These are phyloP conservation scores for Chelonus insularis DNA, from an alignment of 1,140 invertebrate species.

Conservation along the genomic window DNA sequence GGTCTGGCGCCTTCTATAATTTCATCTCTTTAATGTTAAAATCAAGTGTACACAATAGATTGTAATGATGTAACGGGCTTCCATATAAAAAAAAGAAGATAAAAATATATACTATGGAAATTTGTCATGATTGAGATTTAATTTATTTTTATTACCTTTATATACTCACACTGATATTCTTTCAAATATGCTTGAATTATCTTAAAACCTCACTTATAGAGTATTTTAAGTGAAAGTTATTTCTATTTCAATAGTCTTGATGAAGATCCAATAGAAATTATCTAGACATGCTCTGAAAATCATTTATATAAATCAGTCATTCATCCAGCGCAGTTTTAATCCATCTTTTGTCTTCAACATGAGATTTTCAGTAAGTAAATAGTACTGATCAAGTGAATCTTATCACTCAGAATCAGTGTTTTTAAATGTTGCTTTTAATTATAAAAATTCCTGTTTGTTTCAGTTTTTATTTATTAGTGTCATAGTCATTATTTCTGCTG, in stretches of 20 bases:
- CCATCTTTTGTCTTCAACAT: not conserved
- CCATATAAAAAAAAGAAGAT: constrained; percentile 27
- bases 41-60: constrained; percentile 32
- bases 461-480: too few relatives aligned
- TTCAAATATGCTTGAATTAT: not conserved
- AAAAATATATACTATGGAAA: constrained; percentile 25
- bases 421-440: too few relatives aligned
- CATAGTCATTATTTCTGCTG: too few relatives aligned
- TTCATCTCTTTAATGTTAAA: constrained; percentile 35
- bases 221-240: too few relatives aligned
- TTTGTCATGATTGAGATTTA: constrained; percentile 20
- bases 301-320: not conserved
- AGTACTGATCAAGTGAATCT: too few relatives aligned
- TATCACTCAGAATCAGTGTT: too few relatives aligned
- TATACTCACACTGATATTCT: constrained; percentile 8
- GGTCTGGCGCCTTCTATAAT: constrained; percentile 27
- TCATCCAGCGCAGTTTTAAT: too few relatives aligned
- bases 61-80: constrained; percentile 40
- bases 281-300: not conserved
- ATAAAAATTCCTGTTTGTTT: too few relatives aligned
- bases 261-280: not conserved
- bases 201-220: not conserved
- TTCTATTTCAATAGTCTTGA: not conserved
- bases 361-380: constrained; percentile 4
- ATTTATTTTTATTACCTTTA: not conserved